phyloP scores from a whole-genome alignment of 1,140 invertebrate genomes.

The Oryctes rhinoceros region DNA sequence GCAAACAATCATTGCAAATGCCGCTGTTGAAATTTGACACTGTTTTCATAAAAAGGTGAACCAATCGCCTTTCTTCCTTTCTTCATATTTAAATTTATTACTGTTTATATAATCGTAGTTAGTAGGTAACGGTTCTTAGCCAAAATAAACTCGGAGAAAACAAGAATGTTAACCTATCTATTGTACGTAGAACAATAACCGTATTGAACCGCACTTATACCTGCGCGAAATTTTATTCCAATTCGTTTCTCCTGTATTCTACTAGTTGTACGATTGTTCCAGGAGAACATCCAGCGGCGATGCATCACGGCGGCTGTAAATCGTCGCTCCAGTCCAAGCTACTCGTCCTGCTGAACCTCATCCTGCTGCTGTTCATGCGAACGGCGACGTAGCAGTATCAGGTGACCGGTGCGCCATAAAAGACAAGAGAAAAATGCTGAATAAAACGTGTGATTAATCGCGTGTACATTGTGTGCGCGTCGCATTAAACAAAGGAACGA shows the following conservation, averaged over 20 bases:
- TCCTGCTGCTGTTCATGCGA: conserved; percentile 20
- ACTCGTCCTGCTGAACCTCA: neutral
- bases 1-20: too few species aligned
- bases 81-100: too few species aligned
- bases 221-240: neutral
- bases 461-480: conserved; percentile 24
- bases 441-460: conserved; percentile 36
- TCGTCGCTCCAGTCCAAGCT: conserved; percentile 23
- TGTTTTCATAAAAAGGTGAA: too few species aligned
- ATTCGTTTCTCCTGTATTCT: neutral
- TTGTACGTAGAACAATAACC: too few species aligned
- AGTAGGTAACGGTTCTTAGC: neutral
- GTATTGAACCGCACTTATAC: too few species aligned
- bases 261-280: conserved; percentile 55
- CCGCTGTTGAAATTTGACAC: too few species aligned
- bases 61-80: too few species aligned
- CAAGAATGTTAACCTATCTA: too few species aligned
- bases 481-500: conserved; percentile 14
- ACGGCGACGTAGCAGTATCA: conserved; percentile 26
- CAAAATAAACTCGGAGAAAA: too few species aligned
- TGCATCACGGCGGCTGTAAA: conserved; percentile 72
- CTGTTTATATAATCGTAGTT: too few species aligned
- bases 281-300: conserved; percentile 85
- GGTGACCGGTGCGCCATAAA: conserved; percentile 21
- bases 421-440: neutral